Evolutionary conservation across 1,140 invertebrate species (phyloP), one percentile per base, ranked within the genome.

Genomic region (Drosophila eugracilis): DNA sequence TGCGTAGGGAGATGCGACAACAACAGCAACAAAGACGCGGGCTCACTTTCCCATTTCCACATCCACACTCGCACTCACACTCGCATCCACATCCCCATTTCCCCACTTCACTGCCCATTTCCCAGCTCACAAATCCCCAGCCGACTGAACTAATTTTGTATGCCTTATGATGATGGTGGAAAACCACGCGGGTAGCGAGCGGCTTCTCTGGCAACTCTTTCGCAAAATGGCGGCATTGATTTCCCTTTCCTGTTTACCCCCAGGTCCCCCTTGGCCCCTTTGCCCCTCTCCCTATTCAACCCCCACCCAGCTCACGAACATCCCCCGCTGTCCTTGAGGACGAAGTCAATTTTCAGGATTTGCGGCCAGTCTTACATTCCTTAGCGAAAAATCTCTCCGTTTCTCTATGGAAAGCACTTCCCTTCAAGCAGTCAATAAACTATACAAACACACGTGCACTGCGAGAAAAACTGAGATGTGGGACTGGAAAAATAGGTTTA

Each of bases 321-420:
- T 15, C 22, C 26, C 4, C 17, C 21, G 17, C 28, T 67, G 65
- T 69, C 65, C 62, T 69, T 69, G 60, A 67, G 74, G 36, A 69
- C 52, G 71, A 90, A 81, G 85, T 89, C 85, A 89, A 89, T 89
- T 89, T 89, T 89, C 85, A 89, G 85, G 85, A 89, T 89, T 89
- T 89, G 76, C 85, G 69, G 78, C 63, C 71, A 77, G 84, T 78
- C 85, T 78, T 89, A 84, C 76, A 80, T 89, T 89, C 80, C 66
- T 89, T 79, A 80, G 76, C 69, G 65, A 62, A 90, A 86, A 90
- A 67, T 67, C 63, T 67, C 63, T 67, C 47, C 60, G 63, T 67
- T 67, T 90, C 88, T 88, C 83, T 77, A 65, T 58, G 76, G 75
- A 90, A 90, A 88, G 78, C 83, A 90, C 88, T 90, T 90, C 88